These are phyloP conservation scores for Rhadinocentrus ornatus DNA, from an alignment of 2,797 vertebrate species.

Conservation along the genomic window DNA sequence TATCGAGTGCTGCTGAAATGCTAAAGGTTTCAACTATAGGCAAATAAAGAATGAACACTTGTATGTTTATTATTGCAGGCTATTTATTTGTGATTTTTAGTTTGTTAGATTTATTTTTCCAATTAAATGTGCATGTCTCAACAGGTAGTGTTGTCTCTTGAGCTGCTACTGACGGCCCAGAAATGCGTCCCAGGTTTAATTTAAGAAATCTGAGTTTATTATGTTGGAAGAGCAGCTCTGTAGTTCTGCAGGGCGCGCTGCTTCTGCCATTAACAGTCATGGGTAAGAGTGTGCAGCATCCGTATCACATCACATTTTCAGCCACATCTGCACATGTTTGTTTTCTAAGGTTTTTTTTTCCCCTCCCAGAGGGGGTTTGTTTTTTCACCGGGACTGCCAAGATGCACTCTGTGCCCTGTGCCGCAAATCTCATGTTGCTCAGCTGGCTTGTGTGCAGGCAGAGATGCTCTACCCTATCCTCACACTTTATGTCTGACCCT, in stretches of 20 bases:
- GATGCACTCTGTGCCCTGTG: constrained; percentile 1
- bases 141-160: background rate
- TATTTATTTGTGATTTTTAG: no score
- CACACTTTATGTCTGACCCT: constrained; percentile 20
- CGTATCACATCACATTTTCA: constrained; percentile 40
- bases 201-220: background rate
- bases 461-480: constrained; percentile 22
- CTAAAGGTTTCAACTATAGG: background rate
- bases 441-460: constrained; percentile 9
- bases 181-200: background rate
- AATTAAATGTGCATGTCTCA: no score
- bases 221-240: background rate
- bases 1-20: constrained; percentile 3
- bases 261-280: background rate
- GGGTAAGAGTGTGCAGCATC: constrained; percentile 28
- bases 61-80: no score
- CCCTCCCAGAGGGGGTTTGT: constrained; percentile 34
- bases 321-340: constrained; percentile 64
- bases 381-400: constrained; percentile 32
- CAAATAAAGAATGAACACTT: no score
- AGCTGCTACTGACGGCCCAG: background rate
- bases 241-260: constrained; percentile 6
- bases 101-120: no score
- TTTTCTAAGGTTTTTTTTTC: constrained; percentile 35
- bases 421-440: constrained; percentile 20